Evolutionary conservation across 2,888 invertebrate genomes (phyloP).

Genomic region (Altica lythri): DNA sequence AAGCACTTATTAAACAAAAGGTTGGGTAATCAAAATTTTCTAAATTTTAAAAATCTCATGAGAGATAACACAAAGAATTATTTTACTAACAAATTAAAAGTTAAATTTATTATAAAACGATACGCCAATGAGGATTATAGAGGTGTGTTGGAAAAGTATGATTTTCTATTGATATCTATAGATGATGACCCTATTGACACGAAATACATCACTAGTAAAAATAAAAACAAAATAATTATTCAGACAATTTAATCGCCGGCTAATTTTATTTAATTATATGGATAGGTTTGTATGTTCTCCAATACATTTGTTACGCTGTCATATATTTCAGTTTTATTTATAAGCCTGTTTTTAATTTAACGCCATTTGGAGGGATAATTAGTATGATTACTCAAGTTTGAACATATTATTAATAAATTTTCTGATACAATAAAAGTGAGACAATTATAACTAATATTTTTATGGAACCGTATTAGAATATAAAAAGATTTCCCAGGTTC

Average conservation of each 20-base stretch:
- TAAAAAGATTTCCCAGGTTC: too few relatives aligned
- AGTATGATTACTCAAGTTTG: conserved; percentile 26
- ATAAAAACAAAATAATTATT: conserved; percentile 31
- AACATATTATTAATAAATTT: conserved; percentile 18
- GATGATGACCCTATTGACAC: conserved; percentile 25
- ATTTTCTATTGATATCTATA: neutral
- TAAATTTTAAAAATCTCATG: too few relatives aligned
- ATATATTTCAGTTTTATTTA: conserved; percentile 28
- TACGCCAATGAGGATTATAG: too few relatives aligned
- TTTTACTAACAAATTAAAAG: too few relatives aligned
- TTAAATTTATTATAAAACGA: too few relatives aligned
- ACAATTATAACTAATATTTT: conserved; percentile 1
- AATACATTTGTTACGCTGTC: conserved; percentile 26
- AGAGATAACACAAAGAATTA: too few relatives aligned
- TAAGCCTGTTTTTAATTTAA: conserved; percentile 31
- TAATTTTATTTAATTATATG: conserved; percentile 33
- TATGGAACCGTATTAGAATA: too few relatives aligned
- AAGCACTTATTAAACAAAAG: too few relatives aligned
- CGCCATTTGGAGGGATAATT: conserved; percentile 31
- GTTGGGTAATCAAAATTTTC: too few relatives aligned
- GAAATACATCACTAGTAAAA: conserved; percentile 26
- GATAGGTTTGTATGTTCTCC: conserved; percentile 25
- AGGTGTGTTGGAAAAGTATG: neutral
- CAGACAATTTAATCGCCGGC: conserved; percentile 33
- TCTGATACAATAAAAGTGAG: conserved; percentile 7